phyloP scores from a whole-genome alignment of 2,888 invertebrate species.

The Meloe dianella region DNA sequence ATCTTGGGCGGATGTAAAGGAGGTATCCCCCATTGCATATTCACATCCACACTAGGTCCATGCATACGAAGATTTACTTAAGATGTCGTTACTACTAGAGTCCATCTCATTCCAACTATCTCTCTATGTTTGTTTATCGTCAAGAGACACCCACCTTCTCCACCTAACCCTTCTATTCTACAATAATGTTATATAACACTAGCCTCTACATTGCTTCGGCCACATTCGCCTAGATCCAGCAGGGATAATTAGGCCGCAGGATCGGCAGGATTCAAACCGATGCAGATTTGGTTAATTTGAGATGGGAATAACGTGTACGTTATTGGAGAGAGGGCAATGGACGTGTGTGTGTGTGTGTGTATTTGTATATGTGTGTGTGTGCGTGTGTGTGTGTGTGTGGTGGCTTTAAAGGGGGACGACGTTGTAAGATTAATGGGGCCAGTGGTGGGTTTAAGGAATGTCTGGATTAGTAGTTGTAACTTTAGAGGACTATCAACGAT shows the following conservation, averaged over 20 bases:
- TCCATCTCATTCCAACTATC: conserved; percentile 10
- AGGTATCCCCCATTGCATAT: conserved; percentile 58
- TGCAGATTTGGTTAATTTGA: conserved; percentile 17
- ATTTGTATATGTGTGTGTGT: no score
- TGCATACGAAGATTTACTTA: conserved; percentile 54
- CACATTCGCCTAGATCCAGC: conserved; percentile 23
- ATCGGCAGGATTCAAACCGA: conserved; percentile 22
- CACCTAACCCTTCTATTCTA: background rate
- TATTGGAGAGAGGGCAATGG: conserved; percentile 12
- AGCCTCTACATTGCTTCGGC: conserved; percentile 8
- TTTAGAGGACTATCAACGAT: conserved; percentile 13
- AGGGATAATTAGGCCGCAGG: conserved; percentile 36
- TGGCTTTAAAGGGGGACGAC: conserved; percentile 8
- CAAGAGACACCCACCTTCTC: background rate
- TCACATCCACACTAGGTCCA: conserved; percentile 59
- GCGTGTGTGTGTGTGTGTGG: conserved; percentile 6
- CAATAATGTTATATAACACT: conserved; percentile 13
- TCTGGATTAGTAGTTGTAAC: conserved; percentile 19
- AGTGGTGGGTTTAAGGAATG: conserved; percentile 24
- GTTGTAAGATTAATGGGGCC: conserved; percentile 24
- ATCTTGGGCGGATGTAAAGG: conserved; percentile 45
- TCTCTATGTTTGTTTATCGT: background rate
- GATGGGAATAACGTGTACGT: background rate
- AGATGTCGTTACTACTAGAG: conserved; percentile 44
- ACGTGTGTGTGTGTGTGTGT: no score